phyloP scores from a whole-genome alignment of 2,888 invertebrate genomes.

The Drosophila algonquin region DNA sequence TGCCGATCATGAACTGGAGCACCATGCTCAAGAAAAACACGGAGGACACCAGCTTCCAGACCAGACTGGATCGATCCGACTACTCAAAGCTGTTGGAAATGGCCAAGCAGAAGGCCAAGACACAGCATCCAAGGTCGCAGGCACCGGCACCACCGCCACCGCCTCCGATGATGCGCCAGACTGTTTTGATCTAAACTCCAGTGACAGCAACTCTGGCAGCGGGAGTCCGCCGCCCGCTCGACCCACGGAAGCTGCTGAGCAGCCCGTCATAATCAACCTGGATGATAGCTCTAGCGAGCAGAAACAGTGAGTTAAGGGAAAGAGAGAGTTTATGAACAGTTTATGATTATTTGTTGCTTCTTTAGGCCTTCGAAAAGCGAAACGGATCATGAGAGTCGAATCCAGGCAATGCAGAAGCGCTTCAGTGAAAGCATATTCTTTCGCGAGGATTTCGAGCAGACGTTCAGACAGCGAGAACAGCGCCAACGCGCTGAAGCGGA shows the following conservation, averaged over 20 bases:
- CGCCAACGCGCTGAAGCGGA: conserved; percentile 14
- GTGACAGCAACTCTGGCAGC: not conserved
- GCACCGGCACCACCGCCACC: conserved; percentile 13
- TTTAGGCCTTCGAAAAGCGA: not conserved
- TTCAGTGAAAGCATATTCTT: conserved; percentile 39
- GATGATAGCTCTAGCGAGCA: not conserved
- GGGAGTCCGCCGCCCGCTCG: not conserved
- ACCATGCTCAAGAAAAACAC: not conserved
- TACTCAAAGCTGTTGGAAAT: not conserved
- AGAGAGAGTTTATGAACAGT: not conserved
- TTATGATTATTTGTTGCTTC: not conserved
- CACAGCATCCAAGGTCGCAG: too few species aligned
- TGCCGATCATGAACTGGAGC: not conserved
- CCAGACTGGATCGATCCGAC: not conserved
- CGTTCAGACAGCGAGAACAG: conserved; percentile 20
- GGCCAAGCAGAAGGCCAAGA: not conserved
- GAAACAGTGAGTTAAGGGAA: not conserved
- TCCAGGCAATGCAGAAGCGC: conserved; percentile 33
- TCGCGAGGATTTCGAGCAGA: conserved; percentile 30
- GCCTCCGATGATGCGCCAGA: conserved; percentile 5
- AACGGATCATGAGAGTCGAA: not conserved
- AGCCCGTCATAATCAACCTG: not conserved
- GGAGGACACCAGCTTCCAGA: not conserved
- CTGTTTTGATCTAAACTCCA: not conserved
- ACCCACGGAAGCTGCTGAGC: not conserved